A percentile compares a stretch with the other conserved stretches of the same genome.
phyloP scores from a whole-genome alignment of 2,113 vertebrate genomes.

The Myrmecophaga tridactyla region DNA sequence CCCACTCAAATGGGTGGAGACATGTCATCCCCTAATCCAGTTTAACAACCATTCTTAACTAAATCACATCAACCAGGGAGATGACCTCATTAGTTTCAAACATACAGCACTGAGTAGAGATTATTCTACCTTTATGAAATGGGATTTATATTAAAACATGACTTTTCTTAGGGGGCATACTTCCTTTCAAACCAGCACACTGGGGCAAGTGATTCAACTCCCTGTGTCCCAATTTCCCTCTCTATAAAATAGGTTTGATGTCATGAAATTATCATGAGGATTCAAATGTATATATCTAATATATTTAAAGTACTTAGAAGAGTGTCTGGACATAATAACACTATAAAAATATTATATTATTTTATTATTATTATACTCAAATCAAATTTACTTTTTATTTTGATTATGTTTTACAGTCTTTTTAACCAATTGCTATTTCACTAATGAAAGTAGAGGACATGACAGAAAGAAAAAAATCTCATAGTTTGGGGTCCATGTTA shows the following conservation, averaged over 20 bases:
- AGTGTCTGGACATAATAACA: neutral
- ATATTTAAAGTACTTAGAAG: neutral
- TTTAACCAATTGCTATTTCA: neutral
- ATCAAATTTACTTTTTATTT: neutral
- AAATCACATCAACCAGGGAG: no score
- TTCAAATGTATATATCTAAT: constrained; percentile 8
- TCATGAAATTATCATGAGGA: neutral
- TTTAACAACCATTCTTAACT: no score
- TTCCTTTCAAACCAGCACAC: no score
- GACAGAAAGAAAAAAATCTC: neutral
- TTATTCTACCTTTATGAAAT: no score
- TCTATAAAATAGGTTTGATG: neutral
- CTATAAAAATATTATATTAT: neutral
- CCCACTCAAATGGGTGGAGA: no score
- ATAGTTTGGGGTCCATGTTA: neutral
- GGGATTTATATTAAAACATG: no score
- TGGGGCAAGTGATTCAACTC: neutral
- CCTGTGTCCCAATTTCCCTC: neutral
- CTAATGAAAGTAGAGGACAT: neutral
- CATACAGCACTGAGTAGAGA: no score
- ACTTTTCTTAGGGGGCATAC: no score
- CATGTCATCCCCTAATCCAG: no score
- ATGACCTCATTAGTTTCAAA: no score
- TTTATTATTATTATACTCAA: neutral
- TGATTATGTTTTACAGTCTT: neutral